Conservation (phyloP, 2,888 invertebrate species). For the Drosophila sordidula region DNA sequence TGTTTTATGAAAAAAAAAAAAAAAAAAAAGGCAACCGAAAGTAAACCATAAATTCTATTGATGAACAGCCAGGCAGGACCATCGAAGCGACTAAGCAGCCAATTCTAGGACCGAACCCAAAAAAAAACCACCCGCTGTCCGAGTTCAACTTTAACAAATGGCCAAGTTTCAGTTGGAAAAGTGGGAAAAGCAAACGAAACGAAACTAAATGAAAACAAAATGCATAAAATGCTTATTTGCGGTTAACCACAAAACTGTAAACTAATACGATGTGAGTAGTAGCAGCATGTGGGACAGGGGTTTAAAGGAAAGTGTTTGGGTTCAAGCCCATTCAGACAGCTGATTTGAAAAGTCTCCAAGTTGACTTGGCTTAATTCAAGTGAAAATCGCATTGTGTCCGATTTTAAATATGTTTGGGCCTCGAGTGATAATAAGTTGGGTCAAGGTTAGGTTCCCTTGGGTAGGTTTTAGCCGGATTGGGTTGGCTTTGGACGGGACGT, state of each 20-base stretch:
- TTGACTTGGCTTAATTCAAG: constrained; percentile 60
- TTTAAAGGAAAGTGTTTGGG: background rate
- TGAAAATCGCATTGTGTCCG: constrained; percentile 53
- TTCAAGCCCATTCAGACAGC: constrained; percentile 45
- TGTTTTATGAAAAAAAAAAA: constrained; percentile 16
- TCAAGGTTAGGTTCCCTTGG: constrained; percentile 37
- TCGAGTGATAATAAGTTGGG: constrained; percentile 40
- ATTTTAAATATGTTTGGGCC: constrained; percentile 24
- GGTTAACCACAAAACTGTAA: constrained; percentile 77
- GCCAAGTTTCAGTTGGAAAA: constrained; percentile 49
- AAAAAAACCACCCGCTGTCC: constrained; percentile 17
- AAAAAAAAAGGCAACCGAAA: constrained; percentile 26
- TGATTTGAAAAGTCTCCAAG: constrained; percentile 45
- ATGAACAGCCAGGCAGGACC: constrained; percentile 46
- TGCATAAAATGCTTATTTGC: constrained; percentile 75
- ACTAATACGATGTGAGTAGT: constrained; percentile 49
- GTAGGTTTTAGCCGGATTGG: constrained; percentile 1
- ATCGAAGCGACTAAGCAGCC: constrained; percentile 33
- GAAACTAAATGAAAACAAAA: constrained; percentile 57
- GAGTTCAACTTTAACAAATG: constrained; percentile 61
- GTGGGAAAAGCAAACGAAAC: constrained; percentile 25
- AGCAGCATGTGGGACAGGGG: constrained; percentile 21
- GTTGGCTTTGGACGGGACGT: constrained; percentile 15
- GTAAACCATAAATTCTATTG: constrained; percentile 44
- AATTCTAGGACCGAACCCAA: constrained; percentile 14